Percentiles rank a stretch among this genome's conserved stretches.
These are phyloP conservation scores for Menura novaehollandiae DNA, from an alignment of 2,113 vertebrate genomes.

Conservation along the genomic window DNA sequence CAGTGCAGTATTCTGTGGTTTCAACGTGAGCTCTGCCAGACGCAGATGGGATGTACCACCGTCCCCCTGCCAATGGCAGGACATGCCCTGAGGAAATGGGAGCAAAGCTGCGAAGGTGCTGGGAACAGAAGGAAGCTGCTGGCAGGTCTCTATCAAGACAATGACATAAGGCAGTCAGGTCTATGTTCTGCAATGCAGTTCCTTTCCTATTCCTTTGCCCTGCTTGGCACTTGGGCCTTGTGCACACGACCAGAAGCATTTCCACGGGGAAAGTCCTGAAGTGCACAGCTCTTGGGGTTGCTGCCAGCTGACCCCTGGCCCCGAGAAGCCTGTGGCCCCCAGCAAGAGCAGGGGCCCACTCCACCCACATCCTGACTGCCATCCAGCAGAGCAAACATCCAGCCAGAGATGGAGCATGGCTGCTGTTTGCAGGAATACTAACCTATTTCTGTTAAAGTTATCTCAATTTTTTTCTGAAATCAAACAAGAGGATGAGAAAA, in stretches of 20 bases:
- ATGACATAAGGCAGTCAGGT: neutral
- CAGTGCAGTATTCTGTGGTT: neutral
- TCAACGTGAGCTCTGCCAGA: neutral
- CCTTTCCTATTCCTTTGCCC: neutral
- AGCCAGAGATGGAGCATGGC: rapidly evolving
- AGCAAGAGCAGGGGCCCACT: rapidly evolving
- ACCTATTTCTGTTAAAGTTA: neutral
- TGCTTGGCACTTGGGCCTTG: neutral
- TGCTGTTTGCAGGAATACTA: neutral
- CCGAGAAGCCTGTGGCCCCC: neutral
- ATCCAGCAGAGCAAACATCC: neutral
- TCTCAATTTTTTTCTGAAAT: neutral
- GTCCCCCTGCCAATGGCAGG: neutral
- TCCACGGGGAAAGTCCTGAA: neutral
- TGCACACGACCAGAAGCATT: neutral
- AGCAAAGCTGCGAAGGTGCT: neutral
- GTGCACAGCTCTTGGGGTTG: neutral
- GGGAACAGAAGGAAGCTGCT: neutral
- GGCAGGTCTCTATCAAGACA: neutral
- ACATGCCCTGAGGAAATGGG: neutral
- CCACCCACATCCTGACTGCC: rapidly evolving
- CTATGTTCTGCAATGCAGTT: rapidly evolving
- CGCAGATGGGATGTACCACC: neutral
- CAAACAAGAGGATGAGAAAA: neutral
- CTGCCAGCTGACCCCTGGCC: neutral